Percentiles rank a stretch among this genome's conserved stretches.
Conservation (phyloP, 2,888 invertebrate species). For the Axea sp. region DNA sequence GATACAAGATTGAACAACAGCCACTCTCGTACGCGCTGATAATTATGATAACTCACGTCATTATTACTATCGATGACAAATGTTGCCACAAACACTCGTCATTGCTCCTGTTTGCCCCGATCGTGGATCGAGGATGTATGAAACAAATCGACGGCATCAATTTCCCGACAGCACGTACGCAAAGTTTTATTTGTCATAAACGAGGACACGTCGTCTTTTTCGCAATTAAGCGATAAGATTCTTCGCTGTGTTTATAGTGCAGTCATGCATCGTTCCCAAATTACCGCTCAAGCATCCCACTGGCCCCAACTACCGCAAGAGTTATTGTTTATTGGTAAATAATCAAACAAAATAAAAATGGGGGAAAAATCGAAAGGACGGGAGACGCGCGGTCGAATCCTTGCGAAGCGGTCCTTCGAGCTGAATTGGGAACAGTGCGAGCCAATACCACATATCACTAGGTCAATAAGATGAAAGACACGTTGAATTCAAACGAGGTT, state of each 20-base stretch:
- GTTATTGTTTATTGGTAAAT: no score
- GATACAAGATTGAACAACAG: conserved; percentile 21
- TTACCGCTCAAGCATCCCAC: no score
- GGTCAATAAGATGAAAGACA: conserved; percentile 48
- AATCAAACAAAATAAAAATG: no score
- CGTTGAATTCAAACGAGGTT: conserved; percentile 31
- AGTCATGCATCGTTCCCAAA: neutral
- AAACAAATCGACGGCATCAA: conserved; percentile 52
- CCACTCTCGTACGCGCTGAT: conserved; percentile 5
- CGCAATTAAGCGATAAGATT: conserved; percentile 11
- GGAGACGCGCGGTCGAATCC: no score
- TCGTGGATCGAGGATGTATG: conserved; percentile 47
- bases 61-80: conserved; percentile 4
- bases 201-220: conserved; percentile 1
- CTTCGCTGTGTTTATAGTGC: neutral
- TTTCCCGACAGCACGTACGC: conserved; percentile 24
- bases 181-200: neutral
- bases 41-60: conserved; percentile 32
- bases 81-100: conserved; percentile 17
- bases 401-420: no score
- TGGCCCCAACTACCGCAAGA: no score
- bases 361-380: no score
- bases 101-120: conserved; percentile 52
- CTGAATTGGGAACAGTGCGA: no score
- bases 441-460: conserved; percentile 52